Evolutionary conservation across 2,113 vertebrate genomes (phyloP), one percentile per base, ranked within the genome.

Genomic region (Peromyscus maniculatus): DNA sequence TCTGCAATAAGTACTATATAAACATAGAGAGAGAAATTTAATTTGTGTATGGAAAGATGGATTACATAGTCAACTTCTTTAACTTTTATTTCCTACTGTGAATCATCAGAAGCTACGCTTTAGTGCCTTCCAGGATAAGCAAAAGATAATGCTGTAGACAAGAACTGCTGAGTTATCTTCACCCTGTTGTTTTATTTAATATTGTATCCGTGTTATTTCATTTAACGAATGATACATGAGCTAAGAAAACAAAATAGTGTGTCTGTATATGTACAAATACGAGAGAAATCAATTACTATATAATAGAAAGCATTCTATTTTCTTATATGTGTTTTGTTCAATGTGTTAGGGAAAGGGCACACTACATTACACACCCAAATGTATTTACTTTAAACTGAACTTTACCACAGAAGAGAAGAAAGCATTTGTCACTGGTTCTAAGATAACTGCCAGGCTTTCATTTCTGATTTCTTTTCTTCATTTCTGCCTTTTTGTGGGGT

Each of bases 1-100:
- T 96, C 93, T 93, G 62, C 64, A 96, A 59, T 89, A 96, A 96
- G 66, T 57, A 91, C 72, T 92, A 86, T 87, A 95, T 92, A 96
- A 97, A 97, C 93, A 97, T 74, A 46, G 94, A 96, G 82, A 96
- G 55, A 97, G 78, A 96, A 15, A 97, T 95, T 97, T 97, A 98
- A 98, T 97, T 98, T 98, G 91, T 97, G 75, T 94, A 95, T 89
- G 80, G 90, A 96, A 97, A 98, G 98, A 98, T 97, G 91, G 94
- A 98, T 98, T 97, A 97, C 97, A 96, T 69, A 97, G 96, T 93
- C 97, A 97, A 94, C 95, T 96, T 96, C 96, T 97, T 96, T 93
- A 96, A 66, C 57, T 95, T 97, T 96, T 78, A 93, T 92, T 98
- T 97, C 90, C 83, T 96, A 80, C 89, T 94, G 95, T 97, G 96